These are phyloP conservation scores for Furcula furcula DNA, from an alignment of 2,888 invertebrate species.

Conservation along the genomic window DNA sequence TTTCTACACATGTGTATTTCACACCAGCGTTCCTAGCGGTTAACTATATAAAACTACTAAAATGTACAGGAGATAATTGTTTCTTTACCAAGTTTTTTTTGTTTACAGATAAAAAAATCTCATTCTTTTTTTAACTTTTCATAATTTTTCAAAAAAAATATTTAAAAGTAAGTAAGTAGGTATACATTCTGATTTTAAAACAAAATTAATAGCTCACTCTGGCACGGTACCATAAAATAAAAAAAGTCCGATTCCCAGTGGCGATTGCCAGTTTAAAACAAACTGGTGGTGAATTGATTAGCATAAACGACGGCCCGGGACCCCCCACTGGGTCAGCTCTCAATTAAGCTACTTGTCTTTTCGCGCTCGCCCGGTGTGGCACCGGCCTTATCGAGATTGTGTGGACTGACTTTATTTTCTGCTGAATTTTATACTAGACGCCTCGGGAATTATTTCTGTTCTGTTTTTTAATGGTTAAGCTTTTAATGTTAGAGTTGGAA, in stretches of 20 bases:
- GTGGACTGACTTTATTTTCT: constrained; percentile 63
- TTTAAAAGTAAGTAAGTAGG: too few species aligned
- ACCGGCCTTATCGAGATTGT: constrained; percentile 64
- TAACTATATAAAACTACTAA: too few species aligned
- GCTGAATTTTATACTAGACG: constrained; percentile 54
- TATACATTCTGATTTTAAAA: constrained; percentile 27
- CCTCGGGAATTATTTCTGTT: constrained; percentile 15
- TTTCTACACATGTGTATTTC: too few species aligned
- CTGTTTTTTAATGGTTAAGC: background rate
- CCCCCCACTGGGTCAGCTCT: constrained; percentile 69
- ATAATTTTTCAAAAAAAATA: too few species aligned
- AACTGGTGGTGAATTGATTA: constrained; percentile 75
- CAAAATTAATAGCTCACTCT: constrained; percentile 28
- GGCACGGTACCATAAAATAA: constrained; percentile 48
- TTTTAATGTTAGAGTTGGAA: constrained; percentile 1
- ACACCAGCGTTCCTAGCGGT: too few species aligned
- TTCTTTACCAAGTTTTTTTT: too few species aligned
- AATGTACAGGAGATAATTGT: too few species aligned
- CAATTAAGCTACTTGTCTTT: constrained; percentile 80
- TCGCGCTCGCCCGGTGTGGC: constrained; percentile 66
- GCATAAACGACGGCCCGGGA: constrained; percentile 72
- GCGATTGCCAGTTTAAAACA: constrained; percentile 71
- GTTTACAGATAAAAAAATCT: too few species aligned
- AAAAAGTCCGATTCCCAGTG: constrained; percentile 56
- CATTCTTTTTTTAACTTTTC: too few species aligned